Conservation (phyloP, 1,140 invertebrate species). For the Drosophila arawakana region DNA sequence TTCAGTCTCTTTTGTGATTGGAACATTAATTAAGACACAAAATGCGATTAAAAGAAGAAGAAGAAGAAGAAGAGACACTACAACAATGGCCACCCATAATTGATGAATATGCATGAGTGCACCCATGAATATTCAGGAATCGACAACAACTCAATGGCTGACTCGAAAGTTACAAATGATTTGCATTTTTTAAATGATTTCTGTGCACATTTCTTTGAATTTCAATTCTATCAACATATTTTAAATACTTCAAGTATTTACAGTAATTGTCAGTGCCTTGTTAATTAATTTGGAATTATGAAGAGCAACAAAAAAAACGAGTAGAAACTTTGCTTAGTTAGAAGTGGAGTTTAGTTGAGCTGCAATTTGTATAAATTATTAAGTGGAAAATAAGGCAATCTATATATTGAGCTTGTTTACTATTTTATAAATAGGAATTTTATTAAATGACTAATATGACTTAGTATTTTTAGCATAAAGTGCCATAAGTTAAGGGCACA, state of each 20-base stretch:
- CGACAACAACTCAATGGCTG: conserved; percentile 61
- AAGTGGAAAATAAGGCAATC: no score
- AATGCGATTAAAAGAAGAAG: conserved; percentile 48
- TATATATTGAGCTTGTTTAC: no score
- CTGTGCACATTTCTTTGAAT: no score
- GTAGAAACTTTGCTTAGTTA: no score
- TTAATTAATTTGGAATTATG: no score
- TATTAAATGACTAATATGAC: no score
- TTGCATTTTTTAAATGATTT: background rate
- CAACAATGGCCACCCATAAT: conserved; percentile 37
- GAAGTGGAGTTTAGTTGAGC: no score
- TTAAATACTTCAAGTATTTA: background rate
- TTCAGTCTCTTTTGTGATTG: conserved; percentile 56
- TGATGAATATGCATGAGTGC: conserved; percentile 25
- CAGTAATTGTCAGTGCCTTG: background rate
- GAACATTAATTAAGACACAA: conserved; percentile 82
- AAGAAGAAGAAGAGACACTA: background rate
- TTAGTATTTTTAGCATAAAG: no score
- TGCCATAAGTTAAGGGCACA: no score
- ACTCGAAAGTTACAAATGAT: background rate
- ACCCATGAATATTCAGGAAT: conserved; percentile 63
- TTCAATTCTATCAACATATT: background rate
- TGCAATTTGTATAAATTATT: no score
- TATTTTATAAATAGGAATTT: no score
- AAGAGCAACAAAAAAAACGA: no score